phyloP scores from a whole-genome alignment of 2,113 vertebrate species.

The Recurvirostra avosetta region DNA sequence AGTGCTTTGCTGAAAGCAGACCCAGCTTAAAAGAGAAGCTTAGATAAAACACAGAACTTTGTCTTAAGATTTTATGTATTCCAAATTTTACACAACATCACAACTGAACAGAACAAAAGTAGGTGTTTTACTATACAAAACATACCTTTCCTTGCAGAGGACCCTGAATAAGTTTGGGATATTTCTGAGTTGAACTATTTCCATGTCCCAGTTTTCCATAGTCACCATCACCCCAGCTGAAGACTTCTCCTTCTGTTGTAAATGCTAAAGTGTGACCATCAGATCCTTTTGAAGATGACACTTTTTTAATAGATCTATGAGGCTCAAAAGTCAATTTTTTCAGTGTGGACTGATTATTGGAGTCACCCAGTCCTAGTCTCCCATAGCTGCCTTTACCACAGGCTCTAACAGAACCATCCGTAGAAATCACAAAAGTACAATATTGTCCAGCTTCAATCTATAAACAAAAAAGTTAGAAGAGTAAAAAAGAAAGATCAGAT shows the following conservation, averaged over 20 bases:
- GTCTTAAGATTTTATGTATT: background rate
- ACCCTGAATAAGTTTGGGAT: conserved; percentile 86
- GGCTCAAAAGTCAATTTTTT: conserved; percentile 88
- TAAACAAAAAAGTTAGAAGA: background rate
- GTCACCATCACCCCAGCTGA: conserved; percentile 87
- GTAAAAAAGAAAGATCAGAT: background rate
- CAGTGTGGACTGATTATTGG: conserved; percentile 87
- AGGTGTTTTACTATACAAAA: background rate
- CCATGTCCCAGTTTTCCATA: conserved; percentile 86
- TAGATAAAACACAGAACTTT: background rate
- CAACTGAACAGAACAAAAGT: background rate
- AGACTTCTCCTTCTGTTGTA: conserved; percentile 86
- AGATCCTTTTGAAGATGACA: conserved; percentile 87
- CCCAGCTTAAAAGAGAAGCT: background rate
- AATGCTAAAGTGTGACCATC: conserved; percentile 86
- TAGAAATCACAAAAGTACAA: conserved; percentile 86
- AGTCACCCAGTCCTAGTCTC: conserved; percentile 82
- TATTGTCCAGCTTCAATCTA: conserved; percentile 89
- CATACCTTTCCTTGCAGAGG: conserved; percentile 85
- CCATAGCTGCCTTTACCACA: conserved; percentile 88
- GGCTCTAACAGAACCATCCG: conserved; percentile 84
- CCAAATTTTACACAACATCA: background rate
- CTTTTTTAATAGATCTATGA: conserved; percentile 84
- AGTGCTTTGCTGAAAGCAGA: background rate
- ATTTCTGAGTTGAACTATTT: conserved; percentile 87